Conservation (phyloP, 2,888 invertebrate species). For the Troilus luridus region DNA sequence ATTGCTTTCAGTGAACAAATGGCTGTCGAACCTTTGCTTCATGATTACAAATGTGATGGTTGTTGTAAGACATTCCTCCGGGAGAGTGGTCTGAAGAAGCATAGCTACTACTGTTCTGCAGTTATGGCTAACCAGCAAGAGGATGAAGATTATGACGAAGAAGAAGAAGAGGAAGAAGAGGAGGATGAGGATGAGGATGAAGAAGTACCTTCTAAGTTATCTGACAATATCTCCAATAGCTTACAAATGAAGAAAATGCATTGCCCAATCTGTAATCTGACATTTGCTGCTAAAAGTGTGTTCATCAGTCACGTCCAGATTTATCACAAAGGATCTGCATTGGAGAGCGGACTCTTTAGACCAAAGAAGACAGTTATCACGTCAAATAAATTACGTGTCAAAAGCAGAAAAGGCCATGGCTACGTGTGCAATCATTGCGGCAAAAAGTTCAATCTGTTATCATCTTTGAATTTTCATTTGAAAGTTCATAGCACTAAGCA, state of each 20-base stretch:
- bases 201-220: not conserved
- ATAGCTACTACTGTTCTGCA: slow-evolving; percentile 48
- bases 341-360: slow-evolving; percentile 35
- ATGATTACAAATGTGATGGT: slow-evolving; percentile 49
- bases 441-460: slow-evolving; percentile 62
- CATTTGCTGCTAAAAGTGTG: slow-evolving; percentile 53
- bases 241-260: slow-evolving; percentile 6
- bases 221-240: not conserved
- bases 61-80: slow-evolving; percentile 54
- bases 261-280: slow-evolving; percentile 58
- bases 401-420: slow-evolving; percentile 25
- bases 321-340: slow-evolving; percentile 54
- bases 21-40: slow-evolving; percentile 40
- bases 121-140: not conserved
- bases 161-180: slow-evolving; percentile 21
- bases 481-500: slow-evolving; percentile 60
- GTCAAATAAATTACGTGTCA: slow-evolving; percentile 6
- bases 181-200: not conserved
- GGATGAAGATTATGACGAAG: slow-evolving; percentile 27
- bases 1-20: not conserved
- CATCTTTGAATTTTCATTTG: slow-evolving; percentile 61
- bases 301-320: slow-evolving; percentile 57
- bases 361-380: slow-evolving; percentile 35
- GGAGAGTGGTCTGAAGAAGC: slow-evolving; percentile 55
- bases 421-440: slow-evolving; percentile 63